A percentile compares a stretch with the other conserved stretches of the same genome.
phyloP scores from a whole-genome alignment of 2,113 vertebrate species.

The Grammomys surdaster region DNA sequence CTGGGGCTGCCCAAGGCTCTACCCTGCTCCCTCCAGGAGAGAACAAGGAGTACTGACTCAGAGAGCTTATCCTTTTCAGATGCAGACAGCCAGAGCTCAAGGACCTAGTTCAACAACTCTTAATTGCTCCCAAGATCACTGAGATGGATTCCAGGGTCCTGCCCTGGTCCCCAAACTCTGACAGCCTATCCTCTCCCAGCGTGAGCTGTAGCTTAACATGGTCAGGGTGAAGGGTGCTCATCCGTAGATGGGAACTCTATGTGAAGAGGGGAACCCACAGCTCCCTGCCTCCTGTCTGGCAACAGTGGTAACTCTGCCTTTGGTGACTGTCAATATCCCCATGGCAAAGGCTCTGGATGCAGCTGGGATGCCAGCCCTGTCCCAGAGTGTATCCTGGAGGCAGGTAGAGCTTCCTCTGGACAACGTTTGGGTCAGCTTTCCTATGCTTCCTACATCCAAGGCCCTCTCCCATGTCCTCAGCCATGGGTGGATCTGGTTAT shows the following conservation, averaged over 20 bases:
- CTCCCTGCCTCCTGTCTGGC: fast-evolving
- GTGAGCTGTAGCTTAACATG: no score
- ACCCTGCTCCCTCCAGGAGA: not conserved
- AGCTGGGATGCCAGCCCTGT: not conserved
- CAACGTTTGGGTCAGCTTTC: not conserved
- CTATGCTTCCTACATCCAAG: fast-evolving
- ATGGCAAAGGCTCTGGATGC: fast-evolving
- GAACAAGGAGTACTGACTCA: not conserved
- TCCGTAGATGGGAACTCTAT: fast-evolving
- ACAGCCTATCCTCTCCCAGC: not conserved
- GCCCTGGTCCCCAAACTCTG: not conserved
- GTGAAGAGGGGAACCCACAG: fast-evolving
- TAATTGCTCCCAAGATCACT: not conserved
- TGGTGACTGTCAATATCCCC: fast-evolving
- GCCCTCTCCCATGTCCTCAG: fast-evolving
- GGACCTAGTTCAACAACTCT: not conserved
- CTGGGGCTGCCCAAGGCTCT: not conserved
- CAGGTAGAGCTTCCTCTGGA: not conserved
- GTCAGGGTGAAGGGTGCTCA: not conserved
- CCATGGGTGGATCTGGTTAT: fast-evolving
- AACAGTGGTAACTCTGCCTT: not conserved
- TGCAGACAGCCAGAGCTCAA: not conserved
- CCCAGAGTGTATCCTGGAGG: fast-evolving
- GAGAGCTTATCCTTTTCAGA: not conserved
- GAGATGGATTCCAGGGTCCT: not conserved